Base-by-base conservation (phyloP, 2,113 vertebrate species). In the Vanacampus margaritifer region DNA sequence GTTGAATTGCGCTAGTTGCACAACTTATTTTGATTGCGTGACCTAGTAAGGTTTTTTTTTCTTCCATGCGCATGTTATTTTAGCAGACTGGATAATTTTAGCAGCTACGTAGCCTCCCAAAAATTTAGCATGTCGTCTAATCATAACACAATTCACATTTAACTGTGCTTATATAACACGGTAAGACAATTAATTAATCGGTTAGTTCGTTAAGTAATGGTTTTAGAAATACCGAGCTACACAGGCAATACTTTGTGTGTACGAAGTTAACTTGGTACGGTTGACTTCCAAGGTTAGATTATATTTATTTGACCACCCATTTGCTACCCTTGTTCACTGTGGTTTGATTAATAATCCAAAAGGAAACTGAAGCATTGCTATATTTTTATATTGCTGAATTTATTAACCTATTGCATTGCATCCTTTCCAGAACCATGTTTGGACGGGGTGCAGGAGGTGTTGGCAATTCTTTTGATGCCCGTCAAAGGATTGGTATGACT, bases 401-500 rank as follows among this genome's bases (percentile, higher is more conserved):
- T 24, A 41, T 6, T 26, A 16, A 24, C 13, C 13, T 16, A 8
- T 41, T 41, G n/a, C 13, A 32, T 19, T 17, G 37, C 39, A 12
- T 62, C 17, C 3, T 70, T 43, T 51, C 23, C 57, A 92, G 91
- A 65, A 82, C 90, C 1, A 66, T 75, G 71, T 84, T 85, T 73
- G 62, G 73, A 32, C 51, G 67, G 2, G 90, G 86, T 50, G 0
- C 54, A 1, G 90, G 86, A 57, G 65, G 71, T 0, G 89, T 92
- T 75, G 93, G 93, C 67, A 86, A 91, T 78, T 90, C 86, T 0
- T 98, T 99, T 84, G 97, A 99, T 61, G 97, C 97, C 17, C 87
- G 97, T 0, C 96, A 98, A 83, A 98, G 95, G 88, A 98, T 99
- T 10, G 96, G 97, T 7, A 80, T 89, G 5, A 87, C 89, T 0